Evolutionary conservation across 2,113 vertebrate species (phyloP).

Genomic region (Galemys pyrenaicus): DNA sequence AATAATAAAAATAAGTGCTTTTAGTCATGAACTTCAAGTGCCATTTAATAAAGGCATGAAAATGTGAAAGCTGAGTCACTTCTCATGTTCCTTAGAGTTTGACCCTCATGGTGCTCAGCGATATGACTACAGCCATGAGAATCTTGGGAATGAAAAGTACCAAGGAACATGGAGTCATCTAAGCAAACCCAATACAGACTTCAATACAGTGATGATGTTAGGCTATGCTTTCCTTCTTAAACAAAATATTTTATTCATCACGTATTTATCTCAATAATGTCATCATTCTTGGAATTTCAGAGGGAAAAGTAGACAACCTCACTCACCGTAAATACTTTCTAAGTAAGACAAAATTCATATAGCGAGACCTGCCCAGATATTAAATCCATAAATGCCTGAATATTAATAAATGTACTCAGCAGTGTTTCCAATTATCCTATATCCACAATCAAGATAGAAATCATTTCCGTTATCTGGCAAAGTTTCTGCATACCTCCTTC

Average conservation of each 20-base stretch:
- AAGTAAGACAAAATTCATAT: neutral
- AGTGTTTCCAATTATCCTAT: neutral
- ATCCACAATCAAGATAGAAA: neutral
- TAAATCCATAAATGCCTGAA: neutral
- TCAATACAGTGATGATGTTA: neutral
- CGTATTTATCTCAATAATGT: too few species aligned
- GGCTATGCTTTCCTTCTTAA: neutral
- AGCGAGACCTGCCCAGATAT: neutral
- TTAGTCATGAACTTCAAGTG: slow-evolving; percentile 46
- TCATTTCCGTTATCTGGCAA: neutral
- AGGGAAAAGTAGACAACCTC: neutral
- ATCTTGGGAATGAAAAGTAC: neutral
- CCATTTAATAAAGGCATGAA: slow-evolving; percentile 2
- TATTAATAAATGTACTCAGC: neutral
- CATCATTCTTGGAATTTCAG: neutral
- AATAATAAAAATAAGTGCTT: slow-evolving; percentile 63
- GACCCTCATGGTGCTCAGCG: neutral
- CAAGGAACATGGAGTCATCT: neutral
- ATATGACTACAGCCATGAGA: neutral
- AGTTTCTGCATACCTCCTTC: neutral
- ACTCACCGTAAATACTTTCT: neutral
- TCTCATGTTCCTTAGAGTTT: neutral
- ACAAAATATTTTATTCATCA: neutral
- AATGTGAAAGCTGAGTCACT: neutral
- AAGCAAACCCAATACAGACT: neutral